These are phyloP conservation scores for Drosophila mayri DNA, from an alignment of 1,140 invertebrate species.

Conservation along the genomic window DNA sequence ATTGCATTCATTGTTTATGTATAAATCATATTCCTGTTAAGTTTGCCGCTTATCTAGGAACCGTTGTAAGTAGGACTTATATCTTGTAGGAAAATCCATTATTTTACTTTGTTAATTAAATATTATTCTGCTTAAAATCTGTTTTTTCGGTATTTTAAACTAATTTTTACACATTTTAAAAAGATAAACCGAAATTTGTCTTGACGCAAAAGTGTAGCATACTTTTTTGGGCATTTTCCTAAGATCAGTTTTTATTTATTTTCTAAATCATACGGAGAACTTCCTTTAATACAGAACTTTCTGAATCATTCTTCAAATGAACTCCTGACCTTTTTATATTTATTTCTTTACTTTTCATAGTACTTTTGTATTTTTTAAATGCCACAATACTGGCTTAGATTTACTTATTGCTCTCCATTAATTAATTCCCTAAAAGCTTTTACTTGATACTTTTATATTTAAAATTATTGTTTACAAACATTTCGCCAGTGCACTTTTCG, in stretches of 20 bases:
- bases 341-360: no score
- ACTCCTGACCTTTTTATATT: neutral
- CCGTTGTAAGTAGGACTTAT: neutral
- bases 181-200: neutral
- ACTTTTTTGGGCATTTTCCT: conserved; percentile 3
- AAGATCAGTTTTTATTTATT: neutral
- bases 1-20: no score
- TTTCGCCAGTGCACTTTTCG: neutral
- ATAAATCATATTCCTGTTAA: neutral
- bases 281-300: neutral
- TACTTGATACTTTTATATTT: neutral
- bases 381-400: neutral
- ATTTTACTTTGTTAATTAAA: neutral
- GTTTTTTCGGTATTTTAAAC: no score
- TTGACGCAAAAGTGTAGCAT: conserved; percentile 5
- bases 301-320: neutral
- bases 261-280: neutral
- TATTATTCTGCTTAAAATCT: no score
- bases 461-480: neutral
- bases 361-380: neutral
- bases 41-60: neutral
- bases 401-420: no score
- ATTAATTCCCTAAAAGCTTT: neutral
- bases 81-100: neutral
- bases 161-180: no score